Conservation (phyloP, 37 sponge, comb jelly and placozoan genomes). For the Chondrosia reniformis region DNA sequence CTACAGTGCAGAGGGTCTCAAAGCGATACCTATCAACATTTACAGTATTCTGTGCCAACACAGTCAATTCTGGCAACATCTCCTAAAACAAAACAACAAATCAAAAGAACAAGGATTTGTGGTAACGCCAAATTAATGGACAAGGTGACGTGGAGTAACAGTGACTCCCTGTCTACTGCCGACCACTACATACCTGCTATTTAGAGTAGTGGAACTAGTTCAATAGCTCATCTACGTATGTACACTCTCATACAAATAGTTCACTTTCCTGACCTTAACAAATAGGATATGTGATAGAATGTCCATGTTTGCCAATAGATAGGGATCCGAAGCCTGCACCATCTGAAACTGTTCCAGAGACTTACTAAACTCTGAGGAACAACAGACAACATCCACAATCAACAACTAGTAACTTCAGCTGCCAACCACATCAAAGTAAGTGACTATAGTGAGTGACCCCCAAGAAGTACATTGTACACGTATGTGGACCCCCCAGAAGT, state of each 20-base stretch:
- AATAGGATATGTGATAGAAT: constrained; percentile 84
- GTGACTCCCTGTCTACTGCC: no score
- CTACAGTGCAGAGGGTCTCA: constrained; percentile 37
- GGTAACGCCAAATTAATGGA: no score
- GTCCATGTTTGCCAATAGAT: constrained; percentile 55
- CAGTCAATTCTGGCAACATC: constrained; percentile 54
- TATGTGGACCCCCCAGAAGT: no score
- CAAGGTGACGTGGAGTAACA: no score
- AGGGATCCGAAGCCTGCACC: constrained; percentile 58
- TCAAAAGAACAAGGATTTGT: no score
- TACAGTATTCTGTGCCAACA: constrained; percentile 62
- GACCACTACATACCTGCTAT: no score
- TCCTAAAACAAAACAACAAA: constrained; percentile 39
- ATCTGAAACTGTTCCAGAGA: constrained; percentile 48
- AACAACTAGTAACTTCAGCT: not conserved
- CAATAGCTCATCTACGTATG: no score
- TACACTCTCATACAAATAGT: no score
- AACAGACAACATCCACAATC: not conserved
- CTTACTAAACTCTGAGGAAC: constrained; percentile 45
- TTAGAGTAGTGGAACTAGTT: no score
- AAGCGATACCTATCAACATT: constrained; percentile 64
- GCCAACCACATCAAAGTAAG: not conserved
- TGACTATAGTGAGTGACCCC: no score
- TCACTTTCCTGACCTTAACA: constrained; percentile 70
- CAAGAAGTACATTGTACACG: no score